These are phyloP conservation scores for Heteropelma amictum DNA, from an alignment of 2,888 invertebrate species.

Conservation along the genomic window DNA sequence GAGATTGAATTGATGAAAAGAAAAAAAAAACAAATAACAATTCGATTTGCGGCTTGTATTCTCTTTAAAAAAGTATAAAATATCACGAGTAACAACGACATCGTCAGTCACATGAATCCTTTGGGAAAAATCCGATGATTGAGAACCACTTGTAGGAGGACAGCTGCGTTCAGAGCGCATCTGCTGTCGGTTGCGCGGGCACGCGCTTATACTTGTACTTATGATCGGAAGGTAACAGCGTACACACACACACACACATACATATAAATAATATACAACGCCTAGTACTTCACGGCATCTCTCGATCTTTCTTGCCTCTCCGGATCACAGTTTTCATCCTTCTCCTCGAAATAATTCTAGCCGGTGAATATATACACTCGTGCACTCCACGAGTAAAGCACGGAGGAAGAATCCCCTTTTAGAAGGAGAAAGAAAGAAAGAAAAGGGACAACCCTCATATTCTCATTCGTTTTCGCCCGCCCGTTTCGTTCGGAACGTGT, in stretches of 20 bases:
- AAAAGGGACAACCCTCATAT: slow-evolving; percentile 38
- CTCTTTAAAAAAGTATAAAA: neutral
- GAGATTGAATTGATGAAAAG: too few species aligned
- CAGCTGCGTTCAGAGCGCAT: slow-evolving; percentile 75
- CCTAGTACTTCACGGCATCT: slow-evolving; percentile 44
- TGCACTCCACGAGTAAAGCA: too few species aligned
- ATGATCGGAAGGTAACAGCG: slow-evolving; percentile 57
- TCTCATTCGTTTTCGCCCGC: slow-evolving; percentile 15
- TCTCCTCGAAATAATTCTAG: too few species aligned
- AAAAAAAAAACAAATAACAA: too few species aligned
- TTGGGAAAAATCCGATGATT: slow-evolving; percentile 68
- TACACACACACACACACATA: neutral
- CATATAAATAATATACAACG: neutral
- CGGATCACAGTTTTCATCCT: slow-evolving; percentile 22
- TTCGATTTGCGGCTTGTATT: too few species aligned
- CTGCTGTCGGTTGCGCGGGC: slow-evolving; percentile 76
- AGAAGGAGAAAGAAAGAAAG: neutral
- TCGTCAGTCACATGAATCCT: neutral
- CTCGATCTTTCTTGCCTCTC: slow-evolving; percentile 46
- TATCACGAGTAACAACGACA: neutral
- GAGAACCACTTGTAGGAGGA: slow-evolving; percentile 78
- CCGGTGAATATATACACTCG: slow-evolving; percentile 1
- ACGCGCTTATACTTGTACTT: slow-evolving; percentile 73
- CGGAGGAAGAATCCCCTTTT: neutral
- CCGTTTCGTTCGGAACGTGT: slow-evolving; percentile 26